Conservation (phyloP, 2,888 invertebrate genomes). For the Dysmachus trigonus region DNA sequence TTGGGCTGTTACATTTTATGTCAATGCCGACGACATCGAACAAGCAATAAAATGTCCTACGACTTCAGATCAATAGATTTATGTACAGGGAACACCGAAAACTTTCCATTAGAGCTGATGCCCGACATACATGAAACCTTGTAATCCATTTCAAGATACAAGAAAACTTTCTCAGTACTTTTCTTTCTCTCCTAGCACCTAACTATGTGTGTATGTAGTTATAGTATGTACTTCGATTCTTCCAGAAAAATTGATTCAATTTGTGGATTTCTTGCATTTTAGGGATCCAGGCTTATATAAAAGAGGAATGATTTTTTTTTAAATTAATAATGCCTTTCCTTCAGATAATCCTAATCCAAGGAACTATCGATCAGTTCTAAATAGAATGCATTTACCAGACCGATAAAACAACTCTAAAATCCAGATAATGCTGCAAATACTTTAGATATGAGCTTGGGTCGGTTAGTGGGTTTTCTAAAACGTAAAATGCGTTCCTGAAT, state of each 20-base stretch:
- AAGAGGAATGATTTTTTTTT: neutral
- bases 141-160: neutral
- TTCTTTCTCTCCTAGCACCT: neutral
- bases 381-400: neutral
- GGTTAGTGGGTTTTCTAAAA: neutral
- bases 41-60: constrained; percentile 13
- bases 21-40: neutral
- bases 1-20: neutral
- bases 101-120: neutral
- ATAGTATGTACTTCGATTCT: neutral
- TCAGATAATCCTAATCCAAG: neutral
- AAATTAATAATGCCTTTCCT: neutral
- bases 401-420: neutral
- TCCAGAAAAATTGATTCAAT: neutral
- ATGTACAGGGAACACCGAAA: neutral
- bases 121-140: neutral
- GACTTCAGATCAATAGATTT: constrained; percentile 24
- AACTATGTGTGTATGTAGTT: neutral
- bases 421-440: neutral
- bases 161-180: neutral
- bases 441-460: neutral
- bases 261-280: neutral
- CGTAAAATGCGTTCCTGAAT: constrained; percentile 18
- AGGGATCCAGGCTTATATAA: neutral
- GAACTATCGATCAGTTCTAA: neutral